Evolutionary conservation across 2,888 invertebrate genomes (phyloP).

Genomic region (Nymphalis polychloros): DNA sequence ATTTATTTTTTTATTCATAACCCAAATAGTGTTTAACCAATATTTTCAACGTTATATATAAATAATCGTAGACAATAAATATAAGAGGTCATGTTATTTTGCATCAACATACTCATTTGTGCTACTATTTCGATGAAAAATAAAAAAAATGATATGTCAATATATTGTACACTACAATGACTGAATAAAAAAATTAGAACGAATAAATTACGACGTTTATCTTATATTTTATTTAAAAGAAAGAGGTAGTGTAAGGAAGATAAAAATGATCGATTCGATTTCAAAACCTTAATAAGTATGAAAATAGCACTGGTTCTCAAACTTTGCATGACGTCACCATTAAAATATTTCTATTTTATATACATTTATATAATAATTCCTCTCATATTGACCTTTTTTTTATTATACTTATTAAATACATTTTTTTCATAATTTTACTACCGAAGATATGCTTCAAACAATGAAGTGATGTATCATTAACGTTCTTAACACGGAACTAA

Average conservation of each 20-base stretch:
- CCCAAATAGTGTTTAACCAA: too few relatives aligned
- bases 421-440: slow-evolving; percentile 57
- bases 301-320: slow-evolving; percentile 47
- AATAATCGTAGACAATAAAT: too few relatives aligned
- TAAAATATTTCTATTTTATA: slow-evolving; percentile 65
- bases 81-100: neutral
- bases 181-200: slow-evolving; percentile 16
- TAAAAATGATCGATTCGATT: slow-evolving; percentile 29
- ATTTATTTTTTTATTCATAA: too few relatives aligned
- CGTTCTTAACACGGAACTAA: slow-evolving; percentile 4
- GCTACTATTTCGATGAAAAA: slow-evolving; percentile 28
- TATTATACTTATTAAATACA: slow-evolving; percentile 62
- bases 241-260: slow-evolving; percentile 56
- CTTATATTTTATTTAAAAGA: slow-evolving; percentile 32
- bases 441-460: slow-evolving; percentile 69
- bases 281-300: slow-evolving; percentile 40
- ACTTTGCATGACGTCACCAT: slow-evolving; percentile 51
- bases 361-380: slow-evolving; percentile 79
- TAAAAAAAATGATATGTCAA: slow-evolving; percentile 65
- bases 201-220: slow-evolving; percentile 32
- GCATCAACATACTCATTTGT: slow-evolving; percentile 22
- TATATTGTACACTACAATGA: slow-evolving; percentile 65
- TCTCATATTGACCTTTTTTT: slow-evolving; percentile 79
- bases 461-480: slow-evolving; percentile 38
- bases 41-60: too few relatives aligned